Conservation (phyloP, 92 coral and sea anemone genomes). For the Phenganax subtilis region DNA sequence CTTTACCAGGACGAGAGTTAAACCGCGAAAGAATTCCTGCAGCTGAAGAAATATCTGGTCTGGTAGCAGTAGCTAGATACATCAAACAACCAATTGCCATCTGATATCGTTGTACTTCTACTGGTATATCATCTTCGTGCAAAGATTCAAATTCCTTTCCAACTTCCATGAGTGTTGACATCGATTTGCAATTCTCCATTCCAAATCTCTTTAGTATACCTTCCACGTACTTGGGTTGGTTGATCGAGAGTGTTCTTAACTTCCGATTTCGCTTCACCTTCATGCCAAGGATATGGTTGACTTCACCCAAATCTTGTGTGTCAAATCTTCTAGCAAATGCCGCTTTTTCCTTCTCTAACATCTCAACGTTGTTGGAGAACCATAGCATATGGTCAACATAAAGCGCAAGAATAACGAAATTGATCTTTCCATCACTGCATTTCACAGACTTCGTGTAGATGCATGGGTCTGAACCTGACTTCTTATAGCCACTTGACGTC, state of each 20-base stretch:
- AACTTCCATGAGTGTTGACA: no score
- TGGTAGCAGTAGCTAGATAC: conserved; percentile 1
- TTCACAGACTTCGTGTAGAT: background rate
- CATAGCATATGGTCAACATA: conserved; percentile 26
- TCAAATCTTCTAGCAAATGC: conserved; percentile 33
- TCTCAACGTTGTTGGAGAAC: conserved; percentile 10
- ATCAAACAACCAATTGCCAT: conserved; percentile 27
- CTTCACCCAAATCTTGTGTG: conserved; percentile 46
- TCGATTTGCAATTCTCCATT: conserved; percentile 31
- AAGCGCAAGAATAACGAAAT: conserved; percentile 23
- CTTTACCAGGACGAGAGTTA: background rate
- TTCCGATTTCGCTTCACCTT: background rate
- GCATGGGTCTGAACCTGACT: background rate
- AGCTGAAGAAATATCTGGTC: conserved; percentile 32
- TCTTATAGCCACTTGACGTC: background rate
- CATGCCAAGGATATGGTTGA: conserved; percentile 40
- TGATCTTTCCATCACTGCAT: conserved; percentile 8
- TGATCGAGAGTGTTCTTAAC: background rate
- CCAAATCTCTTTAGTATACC: conserved; percentile 31
- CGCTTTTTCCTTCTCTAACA: conserved; percentile 29
- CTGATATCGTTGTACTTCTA: conserved; percentile 18
- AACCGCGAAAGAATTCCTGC: conserved; percentile 29
- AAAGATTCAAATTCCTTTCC: background rate
- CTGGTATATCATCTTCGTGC: conserved; percentile 14
- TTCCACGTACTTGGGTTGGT: conserved; percentile 1